Conservation (phyloP, 2,113 vertebrate species). For the Mobula birostris region DNA sequence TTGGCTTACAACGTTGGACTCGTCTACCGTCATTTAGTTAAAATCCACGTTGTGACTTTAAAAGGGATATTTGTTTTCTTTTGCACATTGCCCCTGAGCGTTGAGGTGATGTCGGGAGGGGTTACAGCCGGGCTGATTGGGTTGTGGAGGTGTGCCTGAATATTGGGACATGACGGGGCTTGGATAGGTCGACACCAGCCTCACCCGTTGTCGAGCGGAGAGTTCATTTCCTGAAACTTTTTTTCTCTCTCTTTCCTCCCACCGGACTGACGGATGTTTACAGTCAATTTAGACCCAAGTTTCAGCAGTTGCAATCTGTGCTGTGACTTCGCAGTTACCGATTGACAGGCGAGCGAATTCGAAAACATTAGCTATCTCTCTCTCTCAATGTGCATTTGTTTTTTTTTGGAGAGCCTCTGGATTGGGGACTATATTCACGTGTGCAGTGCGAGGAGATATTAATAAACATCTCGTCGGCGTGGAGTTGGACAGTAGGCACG, state of each 20-base stretch:
- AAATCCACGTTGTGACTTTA: background rate
- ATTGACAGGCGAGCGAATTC: background rate
- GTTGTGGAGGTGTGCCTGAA: background rate
- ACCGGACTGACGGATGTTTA: background rate
- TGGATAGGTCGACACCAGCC: background rate
- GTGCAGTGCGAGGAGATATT: background rate
- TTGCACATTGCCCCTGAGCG: background rate
- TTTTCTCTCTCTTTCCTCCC: background rate
- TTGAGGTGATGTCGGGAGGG: background rate
- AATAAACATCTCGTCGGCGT: background rate
- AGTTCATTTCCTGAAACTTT: conserved; percentile 21
- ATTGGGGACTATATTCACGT: conserved; percentile 13
- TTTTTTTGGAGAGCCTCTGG: background rate
- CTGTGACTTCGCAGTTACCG: background rate
- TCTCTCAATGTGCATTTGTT: conserved; percentile 8
- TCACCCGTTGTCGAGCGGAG: background rate
- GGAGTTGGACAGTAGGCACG: background rate
- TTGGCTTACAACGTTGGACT: background rate
- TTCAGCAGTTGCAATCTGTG: background rate
- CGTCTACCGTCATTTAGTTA: background rate
- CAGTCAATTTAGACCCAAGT: background rate
- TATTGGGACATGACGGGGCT: background rate
- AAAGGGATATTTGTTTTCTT: too few species aligned
- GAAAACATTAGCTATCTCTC: background rate
- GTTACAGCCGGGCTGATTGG: background rate